Evolutionary conservation across 2,888 invertebrate genomes (phyloP).

Genomic region (Drosophila neonasuta): DNA sequence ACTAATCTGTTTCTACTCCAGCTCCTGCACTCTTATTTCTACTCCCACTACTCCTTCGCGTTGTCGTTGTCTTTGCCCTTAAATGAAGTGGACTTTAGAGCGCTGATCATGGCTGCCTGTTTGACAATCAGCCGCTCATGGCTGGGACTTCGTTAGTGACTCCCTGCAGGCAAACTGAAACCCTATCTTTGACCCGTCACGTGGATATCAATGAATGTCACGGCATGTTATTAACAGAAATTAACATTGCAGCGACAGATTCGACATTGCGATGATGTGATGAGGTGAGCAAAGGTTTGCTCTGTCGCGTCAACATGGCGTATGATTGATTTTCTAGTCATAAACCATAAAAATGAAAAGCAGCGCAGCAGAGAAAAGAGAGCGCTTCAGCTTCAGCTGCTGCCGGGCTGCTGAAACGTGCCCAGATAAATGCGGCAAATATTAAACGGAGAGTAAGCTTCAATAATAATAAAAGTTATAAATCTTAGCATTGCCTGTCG

Average conservation of each 20-base stretch:
- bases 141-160: slow-evolving; percentile 15
- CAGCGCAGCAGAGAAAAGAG: slow-evolving; percentile 22
- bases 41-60: not conserved
- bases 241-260: slow-evolving; percentile 57
- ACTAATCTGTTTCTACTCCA: slow-evolving; percentile 62
- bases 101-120: slow-evolving; percentile 48
- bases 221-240: slow-evolving; percentile 61
- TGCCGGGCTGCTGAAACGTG: slow-evolving; percentile 30
- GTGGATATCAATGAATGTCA: slow-evolving; percentile 72
- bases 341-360: slow-evolving; percentile 49
- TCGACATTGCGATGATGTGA: slow-evolving; percentile 10
- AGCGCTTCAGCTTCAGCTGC: slow-evolving; percentile 18
- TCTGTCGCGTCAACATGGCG: slow-evolving; percentile 56
- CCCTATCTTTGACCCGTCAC: slow-evolving; percentile 42
- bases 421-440: slow-evolving; percentile 70
- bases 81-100: slow-evolving; percentile 40
- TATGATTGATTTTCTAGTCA: slow-evolving; percentile 74
- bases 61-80: slow-evolving; percentile 9
- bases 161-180: slow-evolving; percentile 18
- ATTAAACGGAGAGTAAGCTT: slow-evolving; percentile 74
- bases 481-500: slow-evolving; percentile 71
- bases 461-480: slow-evolving; percentile 80
- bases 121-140: slow-evolving; percentile 45
- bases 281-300: slow-evolving; percentile 34
- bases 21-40: not conserved